These are phyloP conservation scores for Oreotrochilus melanogaster DNA, from an alignment of 2,113 vertebrate genomes.

Conservation along the genomic window DNA sequence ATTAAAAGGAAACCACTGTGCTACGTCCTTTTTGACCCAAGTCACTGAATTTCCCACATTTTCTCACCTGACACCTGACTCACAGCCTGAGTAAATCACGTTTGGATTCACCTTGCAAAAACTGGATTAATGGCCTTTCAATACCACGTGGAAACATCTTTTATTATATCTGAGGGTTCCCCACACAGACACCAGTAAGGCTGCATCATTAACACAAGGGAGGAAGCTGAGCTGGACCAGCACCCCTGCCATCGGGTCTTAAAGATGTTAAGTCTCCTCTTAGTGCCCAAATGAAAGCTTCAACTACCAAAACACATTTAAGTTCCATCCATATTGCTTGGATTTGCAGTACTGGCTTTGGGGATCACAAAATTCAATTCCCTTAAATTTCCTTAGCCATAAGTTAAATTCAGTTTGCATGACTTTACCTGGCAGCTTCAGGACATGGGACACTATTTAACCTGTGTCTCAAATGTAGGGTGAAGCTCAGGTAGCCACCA, in stretches of 20 bases:
- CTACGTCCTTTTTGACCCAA: neutral
- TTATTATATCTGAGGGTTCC: neutral
- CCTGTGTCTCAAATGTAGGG: neutral
- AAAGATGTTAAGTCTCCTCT: neutral
- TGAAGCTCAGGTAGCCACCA: neutral
- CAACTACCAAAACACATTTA: neutral
- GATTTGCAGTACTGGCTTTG: neutral
- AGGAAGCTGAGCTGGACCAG: fast-evolving
- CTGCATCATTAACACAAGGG: neutral
- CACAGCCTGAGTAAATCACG: neutral
- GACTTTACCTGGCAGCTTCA: neutral
- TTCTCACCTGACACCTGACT: neutral
- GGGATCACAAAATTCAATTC: neutral
- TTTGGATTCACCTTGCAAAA: neutral
- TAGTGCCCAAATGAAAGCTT: neutral
- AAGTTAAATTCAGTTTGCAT: neutral
- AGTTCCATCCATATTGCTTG: neutral
- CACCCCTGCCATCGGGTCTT: neutral
- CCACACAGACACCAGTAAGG: neutral
- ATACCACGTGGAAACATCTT: neutral
- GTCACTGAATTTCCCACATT: neutral
- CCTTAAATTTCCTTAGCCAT: neutral
- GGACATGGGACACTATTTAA: neutral
- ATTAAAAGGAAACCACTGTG: fast-evolving
- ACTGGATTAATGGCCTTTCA: neutral